phyloP scores from a whole-genome alignment of 2,113 vertebrate genomes.

The Picathartes gymnocephalus region DNA sequence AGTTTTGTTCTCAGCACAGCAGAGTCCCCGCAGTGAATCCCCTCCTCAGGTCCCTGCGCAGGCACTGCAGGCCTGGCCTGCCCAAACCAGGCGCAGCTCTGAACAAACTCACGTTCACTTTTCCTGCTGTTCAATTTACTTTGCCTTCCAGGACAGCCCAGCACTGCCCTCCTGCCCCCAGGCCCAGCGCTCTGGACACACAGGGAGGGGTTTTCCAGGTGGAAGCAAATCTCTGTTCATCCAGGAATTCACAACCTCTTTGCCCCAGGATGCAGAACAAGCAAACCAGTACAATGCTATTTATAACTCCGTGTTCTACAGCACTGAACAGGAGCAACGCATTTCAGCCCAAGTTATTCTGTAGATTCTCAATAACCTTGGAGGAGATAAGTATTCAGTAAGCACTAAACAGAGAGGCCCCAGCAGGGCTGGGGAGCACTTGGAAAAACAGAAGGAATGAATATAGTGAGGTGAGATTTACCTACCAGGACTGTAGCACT shows the following conservation, averaged over 20 bases:
- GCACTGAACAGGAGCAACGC: not conserved
- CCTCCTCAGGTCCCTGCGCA: not conserved
- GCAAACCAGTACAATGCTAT: not conserved
- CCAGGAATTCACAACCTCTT: not conserved
- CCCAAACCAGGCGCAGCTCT: not conserved
- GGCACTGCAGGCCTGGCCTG: not conserved
- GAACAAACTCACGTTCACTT: not conserved
- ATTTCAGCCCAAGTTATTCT: not conserved
- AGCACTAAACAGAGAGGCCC: not conserved
- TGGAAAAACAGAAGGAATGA: not conserved
- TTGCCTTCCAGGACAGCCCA: not conserved
- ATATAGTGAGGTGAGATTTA: not conserved
- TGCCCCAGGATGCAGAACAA: not conserved
- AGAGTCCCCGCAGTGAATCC: not conserved
- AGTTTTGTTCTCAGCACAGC: not conserved
- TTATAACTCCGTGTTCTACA: not conserved
- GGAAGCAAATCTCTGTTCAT: not conserved
- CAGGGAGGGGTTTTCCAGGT: not conserved
- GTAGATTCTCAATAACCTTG: not conserved
- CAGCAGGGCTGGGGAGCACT: not conserved
- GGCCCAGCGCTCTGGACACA: fast-evolving
- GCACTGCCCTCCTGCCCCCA: not conserved
- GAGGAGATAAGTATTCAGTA: not conserved
- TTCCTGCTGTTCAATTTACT: not conserved
- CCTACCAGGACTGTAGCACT: not conserved